Percentiles rank a stretch among this genome's conserved stretches.
These are phyloP conservation scores for Erythrolamprus reginae DNA, from an alignment of 2,113 vertebrate species.

Conservation along the genomic window DNA sequence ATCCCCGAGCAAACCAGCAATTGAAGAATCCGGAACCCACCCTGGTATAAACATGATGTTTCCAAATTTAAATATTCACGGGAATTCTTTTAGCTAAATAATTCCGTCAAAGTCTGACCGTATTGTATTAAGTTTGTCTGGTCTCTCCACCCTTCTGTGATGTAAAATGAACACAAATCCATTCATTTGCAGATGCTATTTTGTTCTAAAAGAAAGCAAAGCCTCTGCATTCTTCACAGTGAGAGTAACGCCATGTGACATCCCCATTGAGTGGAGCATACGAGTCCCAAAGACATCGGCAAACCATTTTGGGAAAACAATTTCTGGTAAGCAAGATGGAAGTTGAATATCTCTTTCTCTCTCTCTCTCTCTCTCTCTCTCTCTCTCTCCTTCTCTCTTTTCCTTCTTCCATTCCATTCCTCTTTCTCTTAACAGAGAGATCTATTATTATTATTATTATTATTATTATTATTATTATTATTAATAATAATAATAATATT, in stretches of 20 bases:
- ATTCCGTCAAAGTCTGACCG: neutral
- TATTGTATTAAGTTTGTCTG: neutral
- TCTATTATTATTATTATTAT: too few species aligned
- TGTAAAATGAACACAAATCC: neutral
- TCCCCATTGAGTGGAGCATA: constrained; percentile 79
- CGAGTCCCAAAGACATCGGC: constrained; percentile 45
- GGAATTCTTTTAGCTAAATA: neutral
- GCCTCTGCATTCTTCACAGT: constrained; percentile 64
- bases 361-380: neutral
- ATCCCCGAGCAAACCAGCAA: too few species aligned
- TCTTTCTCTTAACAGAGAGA: neutral
- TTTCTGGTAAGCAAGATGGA: constrained; percentile 34
- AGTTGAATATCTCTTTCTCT: neutral
- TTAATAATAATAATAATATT: too few species aligned
- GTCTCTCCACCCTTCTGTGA: fast-evolving
- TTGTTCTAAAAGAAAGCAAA: constrained; percentile 73
- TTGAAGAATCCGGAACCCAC: too few species aligned
- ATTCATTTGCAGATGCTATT: constrained; percentile 73
- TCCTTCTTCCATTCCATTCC: neutral
- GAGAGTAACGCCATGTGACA: constrained; percentile 81
- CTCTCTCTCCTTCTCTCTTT: neutral
- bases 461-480: too few species aligned
- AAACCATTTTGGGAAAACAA: constrained; percentile 36
- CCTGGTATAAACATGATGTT: neutral
- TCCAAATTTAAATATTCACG: neutral